Percentiles rank a stretch among this genome's conserved stretches.
phyloP scores from a whole-genome alignment of 2,797 vertebrate genomes.

The Semotilus atromaculatus region DNA sequence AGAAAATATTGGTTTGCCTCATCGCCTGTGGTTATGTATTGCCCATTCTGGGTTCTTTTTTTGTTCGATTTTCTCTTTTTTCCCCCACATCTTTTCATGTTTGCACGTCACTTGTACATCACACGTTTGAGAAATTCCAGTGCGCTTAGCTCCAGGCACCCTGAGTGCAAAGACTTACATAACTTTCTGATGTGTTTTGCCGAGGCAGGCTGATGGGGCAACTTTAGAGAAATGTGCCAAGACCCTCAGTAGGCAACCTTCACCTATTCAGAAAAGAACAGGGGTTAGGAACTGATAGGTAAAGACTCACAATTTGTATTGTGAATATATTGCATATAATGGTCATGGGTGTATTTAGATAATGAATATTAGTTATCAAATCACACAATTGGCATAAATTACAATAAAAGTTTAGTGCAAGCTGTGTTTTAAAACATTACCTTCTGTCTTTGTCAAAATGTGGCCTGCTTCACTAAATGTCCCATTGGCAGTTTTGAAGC shows the following conservation, averaged over 20 bases:
- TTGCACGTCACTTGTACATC: constrained; percentile 72
- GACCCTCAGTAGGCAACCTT: constrained; percentile 28
- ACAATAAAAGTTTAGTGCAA: background rate
- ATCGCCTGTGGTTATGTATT: constrained; percentile 61
- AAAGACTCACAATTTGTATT: background rate
- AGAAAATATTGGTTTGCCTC: constrained; percentile 60
- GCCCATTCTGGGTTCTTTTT: constrained; percentile 60
- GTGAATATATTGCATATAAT: background rate
- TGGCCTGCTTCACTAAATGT: constrained; percentile 30
- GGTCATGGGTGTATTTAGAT: background rate
- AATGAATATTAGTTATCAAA: background rate
- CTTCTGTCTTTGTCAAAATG: background rate
- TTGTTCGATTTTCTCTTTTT: constrained; percentile 56
- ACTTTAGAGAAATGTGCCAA: constrained; percentile 57
- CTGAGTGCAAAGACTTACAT: constrained; percentile 69
- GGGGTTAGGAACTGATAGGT: background rate
- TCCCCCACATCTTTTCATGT: constrained; percentile 64
- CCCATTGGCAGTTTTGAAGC: constrained; percentile 76
- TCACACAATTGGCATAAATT: background rate
- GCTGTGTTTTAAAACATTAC: background rate
- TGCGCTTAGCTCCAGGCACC: constrained; percentile 70
- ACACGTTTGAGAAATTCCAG: constrained; percentile 66
- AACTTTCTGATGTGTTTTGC: constrained; percentile 73
- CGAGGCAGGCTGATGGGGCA: constrained; percentile 23
- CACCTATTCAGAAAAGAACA: background rate